Percentiles rank a stretch among this genome's conserved stretches.
These are phyloP conservation scores for Atta texana DNA, from an alignment of 1,140 invertebrate genomes.

Conservation along the genomic window DNA sequence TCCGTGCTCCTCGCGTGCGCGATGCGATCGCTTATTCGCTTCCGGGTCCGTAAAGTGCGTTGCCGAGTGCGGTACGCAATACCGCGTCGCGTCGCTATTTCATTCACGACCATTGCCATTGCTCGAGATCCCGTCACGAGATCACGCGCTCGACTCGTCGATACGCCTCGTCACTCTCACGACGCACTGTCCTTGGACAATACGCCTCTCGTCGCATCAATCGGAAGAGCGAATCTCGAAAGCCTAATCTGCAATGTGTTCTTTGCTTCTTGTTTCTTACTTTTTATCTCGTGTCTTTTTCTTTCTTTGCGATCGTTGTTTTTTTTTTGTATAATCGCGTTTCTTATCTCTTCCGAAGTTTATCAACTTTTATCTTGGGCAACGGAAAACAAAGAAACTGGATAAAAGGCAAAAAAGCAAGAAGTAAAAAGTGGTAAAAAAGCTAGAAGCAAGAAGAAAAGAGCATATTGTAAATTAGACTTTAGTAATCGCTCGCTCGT, in stretches of 20 bases:
- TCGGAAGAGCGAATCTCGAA: not conserved
- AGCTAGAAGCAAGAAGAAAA: too few species aligned
- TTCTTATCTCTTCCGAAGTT: too few species aligned
- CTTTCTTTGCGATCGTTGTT: too few species aligned
- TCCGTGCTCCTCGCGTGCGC: conserved; percentile 38
- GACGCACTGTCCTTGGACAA: not conserved
- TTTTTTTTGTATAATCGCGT: too few species aligned
- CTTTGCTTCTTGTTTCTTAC: too few species aligned
- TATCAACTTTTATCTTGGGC: too few species aligned
- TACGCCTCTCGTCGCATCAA: not conserved
- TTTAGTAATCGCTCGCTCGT: not conserved
- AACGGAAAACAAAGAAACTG: too few species aligned
- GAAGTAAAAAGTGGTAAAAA: too few species aligned
- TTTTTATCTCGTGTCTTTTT: too few species aligned
- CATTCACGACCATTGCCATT: not conserved
- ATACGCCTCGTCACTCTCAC: not conserved
- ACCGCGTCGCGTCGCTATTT: not conserved
- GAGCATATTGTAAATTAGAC: too few species aligned
- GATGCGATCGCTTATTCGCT: not conserved
- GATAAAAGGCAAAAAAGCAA: too few species aligned
- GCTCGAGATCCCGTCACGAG: not conserved
- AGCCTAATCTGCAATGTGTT: too few species aligned
- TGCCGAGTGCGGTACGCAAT: conserved; percentile 9
- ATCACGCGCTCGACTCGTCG: not conserved
- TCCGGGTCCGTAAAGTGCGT: conserved; percentile 9